Conservation (phyloP, 2,113 vertebrate species). For the Erythrocebus patas region DNA sequence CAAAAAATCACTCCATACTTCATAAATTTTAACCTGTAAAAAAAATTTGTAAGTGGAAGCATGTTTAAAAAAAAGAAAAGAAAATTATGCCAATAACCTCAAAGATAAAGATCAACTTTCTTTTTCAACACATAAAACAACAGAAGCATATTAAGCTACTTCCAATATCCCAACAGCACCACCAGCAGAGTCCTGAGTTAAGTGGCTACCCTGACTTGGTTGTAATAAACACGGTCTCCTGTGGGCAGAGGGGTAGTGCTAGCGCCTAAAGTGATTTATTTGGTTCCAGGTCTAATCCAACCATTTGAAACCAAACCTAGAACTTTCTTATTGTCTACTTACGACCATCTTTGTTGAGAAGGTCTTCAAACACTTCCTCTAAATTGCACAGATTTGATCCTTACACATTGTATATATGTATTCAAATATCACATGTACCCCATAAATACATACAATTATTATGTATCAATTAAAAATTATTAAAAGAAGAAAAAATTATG, state of each 20-base stretch:
- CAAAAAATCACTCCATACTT: constrained; percentile 3
- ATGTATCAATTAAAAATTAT: background rate
- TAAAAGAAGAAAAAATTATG: background rate
- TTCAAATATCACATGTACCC: background rate
- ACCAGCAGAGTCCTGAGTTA: background rate
- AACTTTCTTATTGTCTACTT: background rate
- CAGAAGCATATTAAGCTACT: background rate
- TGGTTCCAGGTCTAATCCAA: background rate
- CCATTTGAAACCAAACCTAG: background rate
- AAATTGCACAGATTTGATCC: background rate
- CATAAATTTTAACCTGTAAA: background rate
- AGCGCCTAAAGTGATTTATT: background rate
- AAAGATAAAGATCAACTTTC: background rate
- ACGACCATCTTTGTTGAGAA: background rate
- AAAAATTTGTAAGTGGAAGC: background rate
- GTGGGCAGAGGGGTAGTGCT: background rate
- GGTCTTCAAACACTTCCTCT: background rate
- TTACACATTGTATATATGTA: background rate
- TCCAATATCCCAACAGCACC: background rate
- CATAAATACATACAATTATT: background rate
- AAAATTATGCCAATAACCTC: background rate
- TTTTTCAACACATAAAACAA: background rate
- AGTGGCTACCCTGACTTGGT: background rate
- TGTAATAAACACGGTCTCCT: background rate
- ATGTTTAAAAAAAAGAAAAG: background rate